A percentile compares a stretch with the other conserved stretches of the same genome.
These are phyloP conservation scores for Tychaedon coryphoeus DNA, from an alignment of 2,113 vertebrate species.

Conservation along the genomic window DNA sequence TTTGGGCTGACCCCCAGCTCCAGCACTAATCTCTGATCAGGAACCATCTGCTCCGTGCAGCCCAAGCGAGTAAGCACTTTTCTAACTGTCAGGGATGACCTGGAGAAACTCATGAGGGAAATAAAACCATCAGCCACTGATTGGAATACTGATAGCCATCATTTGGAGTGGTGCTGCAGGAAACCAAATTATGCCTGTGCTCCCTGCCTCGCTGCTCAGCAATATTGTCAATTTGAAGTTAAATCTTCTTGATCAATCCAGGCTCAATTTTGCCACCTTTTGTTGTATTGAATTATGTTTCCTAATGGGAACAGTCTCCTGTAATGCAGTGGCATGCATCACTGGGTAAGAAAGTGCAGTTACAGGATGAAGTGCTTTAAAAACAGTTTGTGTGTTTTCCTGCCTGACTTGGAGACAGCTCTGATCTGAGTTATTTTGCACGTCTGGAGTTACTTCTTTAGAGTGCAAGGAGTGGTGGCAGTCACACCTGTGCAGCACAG, in stretches of 20 bases:
- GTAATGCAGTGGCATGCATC: slow-evolving; percentile 6
- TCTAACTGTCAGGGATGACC: slow-evolving; percentile 62
- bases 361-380: background rate
- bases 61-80: slow-evolving; percentile 49
- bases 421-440: background rate
- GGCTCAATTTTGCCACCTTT: slow-evolving; percentile 52
- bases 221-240: slow-evolving; percentile 43
- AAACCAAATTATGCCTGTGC: slow-evolving; percentile 62
- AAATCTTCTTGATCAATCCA: slow-evolving; percentile 35
- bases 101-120: slow-evolving; percentile 70
- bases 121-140: slow-evolving; percentile 67
- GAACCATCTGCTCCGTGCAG: slow-evolving; percentile 75
- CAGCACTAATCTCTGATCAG: slow-evolving; percentile 74
- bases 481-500: background rate
- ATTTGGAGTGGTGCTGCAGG: slow-evolving; percentile 53
- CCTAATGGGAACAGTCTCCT: background rate
- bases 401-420: background rate
- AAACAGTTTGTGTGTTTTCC: background rate
- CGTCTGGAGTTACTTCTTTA: background rate
- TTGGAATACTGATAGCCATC: slow-evolving; percentile 66
- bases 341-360: background rate
- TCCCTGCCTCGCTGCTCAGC: slow-evolving; percentile 40
- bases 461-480: background rate
- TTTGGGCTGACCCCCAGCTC: slow-evolving; percentile 64
- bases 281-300: slow-evolving; percentile 40